These are phyloP conservation scores for Tursiops truncatus DNA, from an alignment of 2,113 vertebrate species.

Conservation along the genomic window DNA sequence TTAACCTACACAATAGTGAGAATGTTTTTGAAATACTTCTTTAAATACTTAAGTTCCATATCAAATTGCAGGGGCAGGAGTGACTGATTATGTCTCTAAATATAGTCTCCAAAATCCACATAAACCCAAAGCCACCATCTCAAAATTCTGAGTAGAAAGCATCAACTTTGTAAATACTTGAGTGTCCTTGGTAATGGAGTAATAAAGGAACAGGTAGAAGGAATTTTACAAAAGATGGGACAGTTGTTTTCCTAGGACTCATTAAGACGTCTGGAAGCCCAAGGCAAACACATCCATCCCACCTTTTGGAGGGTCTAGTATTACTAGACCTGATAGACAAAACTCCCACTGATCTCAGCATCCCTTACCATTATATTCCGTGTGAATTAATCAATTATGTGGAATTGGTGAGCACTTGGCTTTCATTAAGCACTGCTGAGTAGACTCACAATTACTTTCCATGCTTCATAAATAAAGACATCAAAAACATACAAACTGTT, in stretches of 20 bases:
- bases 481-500: not conserved
- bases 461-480: conserved; percentile 2
- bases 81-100: not conserved
- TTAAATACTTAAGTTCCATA: not conserved
- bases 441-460: conserved; percentile 13
- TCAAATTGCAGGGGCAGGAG: not conserved
- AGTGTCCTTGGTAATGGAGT: not conserved
- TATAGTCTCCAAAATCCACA: conserved; percentile 39
- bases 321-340: not conserved
- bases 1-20: not conserved
- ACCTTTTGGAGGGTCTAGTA: conserved; percentile 2
- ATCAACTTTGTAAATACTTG: not conserved
- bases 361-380: not conserved
- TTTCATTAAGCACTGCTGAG: not conserved
- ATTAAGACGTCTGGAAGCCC: conserved; percentile 24
- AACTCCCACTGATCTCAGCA: conserved; percentile 10
- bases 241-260: not conserved
- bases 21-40: conserved; percentile 55
- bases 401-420: conserved; percentile 28
- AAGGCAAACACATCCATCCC: not conserved
- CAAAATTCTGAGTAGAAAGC: not conserved
- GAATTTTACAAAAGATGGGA: conserved; percentile 30
- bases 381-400: not conserved
- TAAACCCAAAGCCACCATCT: not conserved
- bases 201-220: not conserved